Evolutionary conservation across 2,888 invertebrate genomes (phyloP).

Genomic region (Hypselothyrea guttata): DNA sequence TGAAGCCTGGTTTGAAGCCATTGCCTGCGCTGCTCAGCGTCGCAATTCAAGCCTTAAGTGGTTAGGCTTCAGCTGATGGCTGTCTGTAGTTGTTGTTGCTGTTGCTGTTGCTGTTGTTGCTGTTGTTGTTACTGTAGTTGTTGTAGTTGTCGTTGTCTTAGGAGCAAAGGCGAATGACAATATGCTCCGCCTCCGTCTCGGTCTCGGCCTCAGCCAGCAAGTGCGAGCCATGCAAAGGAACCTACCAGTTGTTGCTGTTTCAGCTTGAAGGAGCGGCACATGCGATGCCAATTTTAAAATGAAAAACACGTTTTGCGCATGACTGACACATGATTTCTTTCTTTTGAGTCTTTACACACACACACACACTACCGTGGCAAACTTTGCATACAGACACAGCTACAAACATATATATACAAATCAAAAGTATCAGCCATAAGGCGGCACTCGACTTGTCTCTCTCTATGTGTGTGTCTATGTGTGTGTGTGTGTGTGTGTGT

Average conservation of each 20-base stretch:
- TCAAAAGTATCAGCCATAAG: constrained; percentile 44
- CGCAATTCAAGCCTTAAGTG: constrained; percentile 17
- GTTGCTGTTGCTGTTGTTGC: too few relatives aligned
- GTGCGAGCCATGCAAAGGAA: constrained; percentile 71
- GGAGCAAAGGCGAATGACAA: constrained; percentile 53
- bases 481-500: neutral
- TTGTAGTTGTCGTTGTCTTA: constrained; percentile 31
- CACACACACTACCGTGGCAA: neutral
- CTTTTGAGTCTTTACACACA: constrained; percentile 34
- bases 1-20: neutral
- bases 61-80: constrained; percentile 42
- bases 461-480: constrained; percentile 17
- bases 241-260: constrained; percentile 26
- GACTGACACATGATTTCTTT: constrained; percentile 70
- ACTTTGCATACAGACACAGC: constrained; percentile 3
- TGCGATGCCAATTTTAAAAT: constrained; percentile 75
- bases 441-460: constrained; percentile 29
- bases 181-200: constrained; percentile 80
- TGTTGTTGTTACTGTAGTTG: too few relatives aligned
- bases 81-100: constrained; percentile 11
- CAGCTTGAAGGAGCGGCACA: constrained; percentile 54
- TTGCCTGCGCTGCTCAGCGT: neutral
- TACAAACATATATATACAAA: constrained; percentile 28
- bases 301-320: constrained; percentile 78
- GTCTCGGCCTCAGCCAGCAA: constrained; percentile 76